Base-by-base conservation (phyloP, 2,888 invertebrate genomes). In the Meteorus cinctellus region DNA sequence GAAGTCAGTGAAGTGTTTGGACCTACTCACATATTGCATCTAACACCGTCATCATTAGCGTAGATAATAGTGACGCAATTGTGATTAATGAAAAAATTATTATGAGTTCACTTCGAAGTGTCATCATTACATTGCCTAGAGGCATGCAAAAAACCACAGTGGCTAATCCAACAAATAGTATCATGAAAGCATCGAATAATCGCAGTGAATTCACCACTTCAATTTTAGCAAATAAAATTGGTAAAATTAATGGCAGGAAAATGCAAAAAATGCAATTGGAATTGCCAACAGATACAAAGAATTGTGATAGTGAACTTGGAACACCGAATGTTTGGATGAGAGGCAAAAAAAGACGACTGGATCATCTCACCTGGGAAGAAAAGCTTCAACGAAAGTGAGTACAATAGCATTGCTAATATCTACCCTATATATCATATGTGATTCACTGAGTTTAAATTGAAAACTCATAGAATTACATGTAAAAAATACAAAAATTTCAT, bases 321-420 rank as follows among this genome's bases (percentile, higher is more conserved):
- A 86, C 86, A 70, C 76, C 82, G 5, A 86, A 87, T 45, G 79
- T 83, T 10, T 86, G 87, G 63, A 79, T 84, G 1, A 84, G 90
- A 76, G 91, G 92, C 1, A 93, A 94, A 81, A 96, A 96, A 88
- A 92, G 96, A 75, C 92, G 96, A 72, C 90, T 96, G 84, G 96
- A 96, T 88, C 96, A 97, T 88, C 90, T 96, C 62, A 91, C 95
- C 77, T 95, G 95, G 94, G 96, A 96, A 86, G 96, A 96, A 88
- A 97, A 96, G 88, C 91, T 96, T 84, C 95, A 96, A 89, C 92
- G 96, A 87, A 96, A 96, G 96, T 96, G 90, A 92, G 95, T 92
- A 51, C 29, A 19, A 41, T 34, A 14, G 66, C 60, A 27, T 19
- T 31, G 10, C 34, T 55, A 63, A 72, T 72, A 16, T n/a, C 6